Conservation (phyloP, 2,797 vertebrate genomes). For the Cyclura pinguis region DNA sequence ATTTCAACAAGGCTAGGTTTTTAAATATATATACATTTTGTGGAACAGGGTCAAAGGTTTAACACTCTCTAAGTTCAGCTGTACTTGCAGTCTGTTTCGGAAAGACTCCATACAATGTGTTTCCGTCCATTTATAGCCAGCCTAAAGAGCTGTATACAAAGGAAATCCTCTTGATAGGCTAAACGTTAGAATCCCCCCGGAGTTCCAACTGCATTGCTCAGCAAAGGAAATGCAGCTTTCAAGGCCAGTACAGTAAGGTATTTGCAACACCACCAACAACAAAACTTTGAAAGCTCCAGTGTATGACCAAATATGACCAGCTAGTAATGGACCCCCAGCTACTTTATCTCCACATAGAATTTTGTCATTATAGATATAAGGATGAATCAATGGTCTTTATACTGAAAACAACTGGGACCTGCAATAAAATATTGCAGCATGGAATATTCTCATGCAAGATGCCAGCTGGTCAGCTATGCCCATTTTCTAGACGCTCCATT, state of each 20-base stretch:
- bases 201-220: slow-evolving; percentile 42
- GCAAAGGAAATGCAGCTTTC: slow-evolving; percentile 10
- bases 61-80: slow-evolving; percentile 3
- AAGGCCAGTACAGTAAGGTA: background rate
- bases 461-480: background rate
- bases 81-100: slow-evolving; percentile 44
- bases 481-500: background rate
- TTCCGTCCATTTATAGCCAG: slow-evolving; percentile 63
- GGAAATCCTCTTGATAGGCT: slow-evolving; percentile 66
- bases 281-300: background rate
- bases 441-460: too few relatives aligned
- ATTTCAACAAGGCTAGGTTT: background rate
- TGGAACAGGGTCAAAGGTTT: slow-evolving; percentile 6
- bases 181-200: slow-evolving; percentile 44
- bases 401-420: background rate
- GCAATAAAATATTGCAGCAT: background rate
- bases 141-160: slow-evolving; percentile 58
- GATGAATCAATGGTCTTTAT: background rate
- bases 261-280: background rate
- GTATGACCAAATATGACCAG: background rate
- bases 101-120: slow-evolving; percentile 58
- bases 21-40: background rate
- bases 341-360: background rate
- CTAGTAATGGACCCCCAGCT: background rate
- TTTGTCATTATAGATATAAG: background rate